phyloP scores from a whole-genome alignment of 2,113 vertebrate species.

The Tragelaphus imberbis region DNA sequence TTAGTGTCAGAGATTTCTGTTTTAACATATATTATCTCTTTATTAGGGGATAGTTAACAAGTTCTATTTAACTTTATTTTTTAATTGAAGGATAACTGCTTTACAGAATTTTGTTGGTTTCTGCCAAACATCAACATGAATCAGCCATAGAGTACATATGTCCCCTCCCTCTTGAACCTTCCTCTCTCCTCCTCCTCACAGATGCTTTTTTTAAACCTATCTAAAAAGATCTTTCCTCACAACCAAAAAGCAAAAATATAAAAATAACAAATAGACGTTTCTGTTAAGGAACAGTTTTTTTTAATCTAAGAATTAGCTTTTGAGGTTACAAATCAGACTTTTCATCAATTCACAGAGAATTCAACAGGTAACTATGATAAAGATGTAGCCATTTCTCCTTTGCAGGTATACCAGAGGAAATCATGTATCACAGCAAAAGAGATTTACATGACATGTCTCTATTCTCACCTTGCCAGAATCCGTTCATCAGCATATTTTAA shows the following conservation, averaged over 20 bases:
- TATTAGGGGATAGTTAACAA: neutral
- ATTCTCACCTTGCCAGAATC: neutral
- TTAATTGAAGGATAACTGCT: neutral
- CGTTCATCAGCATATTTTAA: neutral
- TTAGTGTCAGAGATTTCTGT: neutral
- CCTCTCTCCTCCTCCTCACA: neutral
- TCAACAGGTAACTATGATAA: conserved; percentile 5
- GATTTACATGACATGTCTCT: neutral
- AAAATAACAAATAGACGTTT: neutral
- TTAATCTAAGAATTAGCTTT: neutral
- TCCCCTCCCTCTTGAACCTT: neutral
- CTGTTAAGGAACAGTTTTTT: neutral
- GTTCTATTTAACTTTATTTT: neutral
- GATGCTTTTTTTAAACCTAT: conserved; percentile 2
- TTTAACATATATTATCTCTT: neutral
- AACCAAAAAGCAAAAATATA: neutral
- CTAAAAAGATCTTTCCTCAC: neutral
- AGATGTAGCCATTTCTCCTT: neutral
- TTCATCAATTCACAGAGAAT: conserved; percentile 21
- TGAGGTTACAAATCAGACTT: neutral
- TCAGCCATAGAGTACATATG: neutral
- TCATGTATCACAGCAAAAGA: neutral
- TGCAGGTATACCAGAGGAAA: conserved; percentile 20
- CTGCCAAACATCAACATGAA: neutral
- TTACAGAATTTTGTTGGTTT: neutral